Evolutionary conservation across 2,113 vertebrate species (phyloP).

Genomic region (Grammomys dolichurus): DNA sequence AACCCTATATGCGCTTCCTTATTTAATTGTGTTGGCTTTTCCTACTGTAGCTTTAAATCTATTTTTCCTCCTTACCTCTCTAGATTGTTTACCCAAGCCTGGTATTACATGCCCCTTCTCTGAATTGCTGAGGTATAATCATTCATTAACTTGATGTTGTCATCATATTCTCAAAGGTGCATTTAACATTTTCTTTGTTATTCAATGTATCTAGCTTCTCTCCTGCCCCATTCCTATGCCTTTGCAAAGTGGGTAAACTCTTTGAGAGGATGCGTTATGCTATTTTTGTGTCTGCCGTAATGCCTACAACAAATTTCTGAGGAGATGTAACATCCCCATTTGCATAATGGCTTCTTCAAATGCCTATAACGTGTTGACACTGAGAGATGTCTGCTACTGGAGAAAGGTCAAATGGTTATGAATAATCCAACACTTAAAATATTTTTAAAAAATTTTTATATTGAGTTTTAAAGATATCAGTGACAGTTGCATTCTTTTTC

Average conservation of each 20-base stretch:
- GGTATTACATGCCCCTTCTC: background rate
- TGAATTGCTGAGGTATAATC: slow-evolving; percentile 55
- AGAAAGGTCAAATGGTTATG: slow-evolving; percentile 70
- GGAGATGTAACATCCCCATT: slow-evolving; percentile 53
- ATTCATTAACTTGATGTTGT: slow-evolving; percentile 27
- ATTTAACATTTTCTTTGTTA: slow-evolving; percentile 52
- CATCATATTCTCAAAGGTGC: slow-evolving; percentile 42
- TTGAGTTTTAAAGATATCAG: slow-evolving; percentile 58
- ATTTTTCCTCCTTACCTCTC: background rate
- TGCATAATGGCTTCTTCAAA: slow-evolving; percentile 72
- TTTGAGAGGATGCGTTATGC: slow-evolving; percentile 45
- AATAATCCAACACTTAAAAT: slow-evolving; percentile 75
- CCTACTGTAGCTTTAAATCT: slow-evolving; percentile 31
- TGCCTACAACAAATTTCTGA: slow-evolving; percentile 55
- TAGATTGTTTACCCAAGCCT: slow-evolving; percentile 11
- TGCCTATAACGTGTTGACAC: slow-evolving; percentile 63
- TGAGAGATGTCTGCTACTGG: slow-evolving; percentile 62
- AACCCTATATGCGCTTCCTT: background rate
- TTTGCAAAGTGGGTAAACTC: slow-evolving; percentile 6
- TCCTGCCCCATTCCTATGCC: background rate
- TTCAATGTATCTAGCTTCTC: slow-evolving; percentile 51
- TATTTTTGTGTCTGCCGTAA: slow-evolving; percentile 49
- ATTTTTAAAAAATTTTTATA: slow-evolving; percentile 66
- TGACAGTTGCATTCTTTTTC: slow-evolving; percentile 46
- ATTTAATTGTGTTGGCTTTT: slow-evolving; percentile 59